Base-by-base conservation (phyloP, 1,140 invertebrate species). In the Asbolus verrucosus region DNA sequence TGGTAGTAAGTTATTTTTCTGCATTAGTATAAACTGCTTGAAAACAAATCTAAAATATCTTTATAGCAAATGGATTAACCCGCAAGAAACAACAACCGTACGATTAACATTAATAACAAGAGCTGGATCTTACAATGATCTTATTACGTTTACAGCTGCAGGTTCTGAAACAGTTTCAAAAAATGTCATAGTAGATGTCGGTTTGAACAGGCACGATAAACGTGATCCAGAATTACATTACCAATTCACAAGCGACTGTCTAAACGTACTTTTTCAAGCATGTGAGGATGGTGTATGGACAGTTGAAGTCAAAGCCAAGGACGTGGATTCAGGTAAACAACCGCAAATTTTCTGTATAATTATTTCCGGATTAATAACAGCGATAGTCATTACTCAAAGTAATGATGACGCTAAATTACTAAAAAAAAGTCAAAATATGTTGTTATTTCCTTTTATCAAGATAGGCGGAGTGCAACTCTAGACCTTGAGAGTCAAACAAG, bases 201-300 rank as follows among this genome's bases (percentile, higher is more conserved):
- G 77, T 67, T 73, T 33, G 16, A 63, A 65, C 19, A 63, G 67
- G 5, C 38, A 72, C 0, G 83, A 85, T 67, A 71, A 78, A 31
- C 69, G 41, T 16, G 74, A 70, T 8, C 84, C 84, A 46, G 76
- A 69, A 1, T 71, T 85, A 11, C 75, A 79, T 62, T 83, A 83
- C 43, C 78, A 74, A 8, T 86, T 81, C 39, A 83, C 82, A 36
- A 83, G 83, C 67, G 85, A 86, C 70, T 86, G 85, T 43, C 74
- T 74, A 1, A 81, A 81, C 11, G 79, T 82, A 60, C 62, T 81
- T 1, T 77, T 75, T 5, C 75, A 73, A 19, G 76, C 81, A 15
- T 86, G 85, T 43, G 73, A 76, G 6, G 81, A 83, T 73, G 81
- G 79, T 50, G 77, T 76, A 62, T 86, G 85, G 85, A 84, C 81